Conservation (phyloP, 2,797 vertebrate species). For the Crenichthys baileyi region DNA sequence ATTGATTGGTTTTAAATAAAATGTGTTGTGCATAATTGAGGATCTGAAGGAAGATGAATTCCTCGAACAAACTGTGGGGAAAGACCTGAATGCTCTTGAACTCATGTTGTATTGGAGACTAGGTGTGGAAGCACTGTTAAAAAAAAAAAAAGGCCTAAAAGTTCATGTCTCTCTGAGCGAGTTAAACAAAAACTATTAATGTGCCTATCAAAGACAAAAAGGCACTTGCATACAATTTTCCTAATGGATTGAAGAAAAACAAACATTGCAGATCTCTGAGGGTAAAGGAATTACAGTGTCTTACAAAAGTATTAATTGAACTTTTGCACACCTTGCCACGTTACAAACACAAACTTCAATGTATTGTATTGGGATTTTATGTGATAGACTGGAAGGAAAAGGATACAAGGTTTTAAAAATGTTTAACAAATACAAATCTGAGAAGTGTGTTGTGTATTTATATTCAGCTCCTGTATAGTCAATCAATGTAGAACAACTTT, state of each 20-base stretch:
- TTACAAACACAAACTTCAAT: background rate
- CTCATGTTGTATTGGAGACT: slow-evolving; percentile 23
- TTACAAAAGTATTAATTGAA: background rate
- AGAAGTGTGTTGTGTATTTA: background rate
- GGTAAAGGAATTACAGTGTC: background rate
- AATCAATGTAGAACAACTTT: background rate
- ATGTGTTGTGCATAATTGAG: slow-evolving; percentile 58
- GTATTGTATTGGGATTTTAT: background rate
- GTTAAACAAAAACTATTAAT: slow-evolving; percentile 22
- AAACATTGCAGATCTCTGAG: background rate
- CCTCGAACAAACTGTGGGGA: slow-evolving; percentile 20
- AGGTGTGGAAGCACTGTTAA: slow-evolving; percentile 30
- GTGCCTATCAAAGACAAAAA: slow-evolving; percentile 21
- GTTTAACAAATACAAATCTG: background rate
- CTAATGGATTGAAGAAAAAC: slow-evolving; percentile 20
- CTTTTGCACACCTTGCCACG: background rate
- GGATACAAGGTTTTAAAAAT: background rate
- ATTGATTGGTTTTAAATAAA: slow-evolving; percentile 73
- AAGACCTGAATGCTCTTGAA: slow-evolving; percentile 32
- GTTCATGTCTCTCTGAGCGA: slow-evolving; percentile 22
- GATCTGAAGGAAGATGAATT: slow-evolving; percentile 45
- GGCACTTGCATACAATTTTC: slow-evolving; percentile 9
- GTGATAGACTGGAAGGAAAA: background rate
- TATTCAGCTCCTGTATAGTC: background rate
- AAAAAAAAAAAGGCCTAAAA: slow-evolving; percentile 30